These are phyloP conservation scores for Chionodraco myersi DNA, from an alignment of 2,113 vertebrate genomes.

Conservation along the genomic window DNA sequence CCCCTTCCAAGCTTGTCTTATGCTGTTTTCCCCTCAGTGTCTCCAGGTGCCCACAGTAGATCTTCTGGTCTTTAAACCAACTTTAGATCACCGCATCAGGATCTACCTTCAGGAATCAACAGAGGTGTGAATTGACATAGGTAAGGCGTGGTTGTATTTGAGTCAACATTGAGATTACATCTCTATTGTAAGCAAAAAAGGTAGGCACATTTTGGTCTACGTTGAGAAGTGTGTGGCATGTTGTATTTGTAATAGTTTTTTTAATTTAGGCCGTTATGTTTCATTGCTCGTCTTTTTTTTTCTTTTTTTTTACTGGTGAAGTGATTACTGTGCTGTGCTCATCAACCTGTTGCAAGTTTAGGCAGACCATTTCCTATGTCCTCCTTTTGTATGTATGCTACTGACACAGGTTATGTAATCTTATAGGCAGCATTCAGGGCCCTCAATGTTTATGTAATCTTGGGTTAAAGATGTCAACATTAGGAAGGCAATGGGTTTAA, in stretches of 20 bases:
- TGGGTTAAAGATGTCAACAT: constrained; percentile 74
- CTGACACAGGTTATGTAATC: constrained; percentile 65
- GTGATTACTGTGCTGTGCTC: not conserved
- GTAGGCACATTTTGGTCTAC: not conserved
- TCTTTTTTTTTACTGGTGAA: not conserved
- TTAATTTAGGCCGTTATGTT: not conserved
- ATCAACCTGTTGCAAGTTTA: constrained; percentile 69
- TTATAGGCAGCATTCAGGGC: constrained; percentile 49
- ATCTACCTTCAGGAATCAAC: constrained; percentile 46
- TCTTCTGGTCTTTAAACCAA: constrained; percentile 31
- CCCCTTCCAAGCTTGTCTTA: constrained; percentile 62
- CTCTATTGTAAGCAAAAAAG: not conserved
- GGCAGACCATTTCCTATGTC: constrained; percentile 28
- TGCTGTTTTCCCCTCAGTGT: constrained; percentile 42
- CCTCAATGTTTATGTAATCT: constrained; percentile 75
- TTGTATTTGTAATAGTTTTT: not conserved
- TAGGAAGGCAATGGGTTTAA: constrained; percentile 31
- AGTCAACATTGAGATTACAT: constrained; percentile 31
- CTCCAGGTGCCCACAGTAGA: constrained; percentile 54
- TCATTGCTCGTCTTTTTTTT: not conserved
- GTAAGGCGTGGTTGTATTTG: constrained; percentile 61
- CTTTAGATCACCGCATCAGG: constrained; percentile 26
- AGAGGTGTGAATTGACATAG: constrained; percentile 33
- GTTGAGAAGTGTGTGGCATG: not conserved
- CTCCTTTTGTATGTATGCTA: constrained; percentile 39